Conservation (phyloP, 2,113 vertebrate species). For the Trinectes maculatus region DNA sequence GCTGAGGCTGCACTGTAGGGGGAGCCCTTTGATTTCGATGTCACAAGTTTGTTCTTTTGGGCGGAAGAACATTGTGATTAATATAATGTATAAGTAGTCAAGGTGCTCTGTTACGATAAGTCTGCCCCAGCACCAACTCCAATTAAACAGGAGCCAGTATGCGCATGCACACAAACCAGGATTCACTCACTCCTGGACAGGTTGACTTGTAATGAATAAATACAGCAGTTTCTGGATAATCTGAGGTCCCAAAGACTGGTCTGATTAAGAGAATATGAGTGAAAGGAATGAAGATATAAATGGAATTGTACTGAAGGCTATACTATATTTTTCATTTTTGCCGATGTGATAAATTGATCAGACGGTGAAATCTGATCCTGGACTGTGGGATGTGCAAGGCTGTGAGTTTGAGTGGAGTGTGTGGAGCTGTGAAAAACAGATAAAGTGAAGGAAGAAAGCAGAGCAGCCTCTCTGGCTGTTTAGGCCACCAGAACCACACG, state of each 20-base stretch:
- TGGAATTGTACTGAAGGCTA: slow-evolving; percentile 30
- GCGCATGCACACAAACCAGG: slow-evolving; percentile 44
- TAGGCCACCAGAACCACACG: slow-evolving; percentile 92
- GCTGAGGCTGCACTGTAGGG: slow-evolving; percentile 9
- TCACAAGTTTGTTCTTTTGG: slow-evolving; percentile 54
- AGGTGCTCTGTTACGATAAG: slow-evolving; percentile 20
- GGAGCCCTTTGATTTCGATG: slow-evolving; percentile 29
- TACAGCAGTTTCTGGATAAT: slow-evolving; percentile 63
- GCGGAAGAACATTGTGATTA: slow-evolving; percentile 37
- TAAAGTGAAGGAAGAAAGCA: slow-evolving; percentile 19
- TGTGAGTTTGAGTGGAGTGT: slow-evolving; percentile 28
- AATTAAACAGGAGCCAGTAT: slow-evolving; percentile 34
- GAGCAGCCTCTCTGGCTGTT: slow-evolving; percentile 32
- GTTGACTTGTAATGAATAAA: slow-evolving; percentile 50
- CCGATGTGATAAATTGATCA: slow-evolving; percentile 24
- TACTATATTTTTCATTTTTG: slow-evolving; percentile 14
- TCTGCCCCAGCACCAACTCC: neutral
- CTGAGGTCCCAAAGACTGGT: slow-evolving; percentile 56
- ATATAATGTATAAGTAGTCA: slow-evolving; percentile 9
- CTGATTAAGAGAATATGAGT: slow-evolving; percentile 21
- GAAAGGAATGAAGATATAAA: slow-evolving; percentile 52
- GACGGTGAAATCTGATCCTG: slow-evolving; percentile 8
- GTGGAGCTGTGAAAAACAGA: slow-evolving; percentile 41
- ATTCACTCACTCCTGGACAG: slow-evolving; percentile 37
- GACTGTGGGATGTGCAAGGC: slow-evolving; percentile 12